phyloP scores from a whole-genome alignment of 2,797 vertebrate genomes.

The Rhabdophis nuchalis region DNA sequence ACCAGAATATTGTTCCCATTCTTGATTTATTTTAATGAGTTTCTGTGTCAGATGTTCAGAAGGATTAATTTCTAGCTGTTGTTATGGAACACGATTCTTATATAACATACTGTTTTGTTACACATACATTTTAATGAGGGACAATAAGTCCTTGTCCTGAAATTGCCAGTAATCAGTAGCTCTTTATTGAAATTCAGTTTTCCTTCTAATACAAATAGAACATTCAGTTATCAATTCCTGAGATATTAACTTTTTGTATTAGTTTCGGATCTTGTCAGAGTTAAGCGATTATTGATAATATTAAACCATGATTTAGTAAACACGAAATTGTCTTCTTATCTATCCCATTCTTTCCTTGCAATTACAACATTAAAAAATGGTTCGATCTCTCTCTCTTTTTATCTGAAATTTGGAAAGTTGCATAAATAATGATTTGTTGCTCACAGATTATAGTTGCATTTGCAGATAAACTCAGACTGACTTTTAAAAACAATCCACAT shows the following conservation, averaged over 20 bases:
- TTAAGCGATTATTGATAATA: background rate
- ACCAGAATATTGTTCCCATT: background rate
- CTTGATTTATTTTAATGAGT: slow-evolving; percentile 13
- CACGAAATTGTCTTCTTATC: background rate
- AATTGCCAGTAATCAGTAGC: slow-evolving; percentile 6
- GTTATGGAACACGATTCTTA: background rate
- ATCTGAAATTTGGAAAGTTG: background rate
- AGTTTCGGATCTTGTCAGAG: background rate
- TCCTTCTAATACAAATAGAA: background rate
- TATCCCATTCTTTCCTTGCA: background rate
- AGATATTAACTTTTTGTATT: background rate
- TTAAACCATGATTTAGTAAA: background rate
- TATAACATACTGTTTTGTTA: slow-evolving; percentile 4
- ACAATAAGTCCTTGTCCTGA: slow-evolving; percentile 32
- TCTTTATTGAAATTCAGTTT: slow-evolving; percentile 14
- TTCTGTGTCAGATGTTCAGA: slow-evolving; percentile 35
- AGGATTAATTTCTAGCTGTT: slow-evolving; percentile 24
- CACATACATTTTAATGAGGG: slow-evolving; percentile 23
- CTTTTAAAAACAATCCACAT: background rate
- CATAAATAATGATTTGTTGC: background rate
- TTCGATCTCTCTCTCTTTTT: background rate
- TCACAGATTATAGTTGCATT: background rate
- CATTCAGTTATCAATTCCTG: slow-evolving; percentile 6
- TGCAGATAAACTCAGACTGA: background rate
- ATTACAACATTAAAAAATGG: background rate